Base-by-base conservation (phyloP, 2,888 invertebrate species). In the Schizotus pectinicornis region DNA sequence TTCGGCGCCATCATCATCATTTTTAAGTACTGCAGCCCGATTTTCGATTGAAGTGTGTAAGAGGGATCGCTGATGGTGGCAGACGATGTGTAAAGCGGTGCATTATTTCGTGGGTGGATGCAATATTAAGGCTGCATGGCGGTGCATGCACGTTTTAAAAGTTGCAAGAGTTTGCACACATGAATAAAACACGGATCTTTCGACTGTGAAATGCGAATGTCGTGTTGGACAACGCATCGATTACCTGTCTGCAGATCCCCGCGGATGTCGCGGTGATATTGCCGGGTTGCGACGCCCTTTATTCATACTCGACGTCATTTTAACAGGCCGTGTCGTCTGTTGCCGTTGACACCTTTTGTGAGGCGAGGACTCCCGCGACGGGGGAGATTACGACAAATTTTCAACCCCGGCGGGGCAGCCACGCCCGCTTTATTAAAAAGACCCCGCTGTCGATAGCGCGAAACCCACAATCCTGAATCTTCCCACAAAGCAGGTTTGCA, bases 161-260 rank as follows among this genome's bases (percentile, higher is more conserved):
- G 53, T 56, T 62, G 63, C 62, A 60, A 46, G 60, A 59, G 50
- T 57, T 22, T 55, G 59, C 62, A 45, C 59, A 61, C 39, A 64
- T 63, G 63, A 68, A 69, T 67, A 67, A 70, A 69, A 68, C 64
- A 67, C 54, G 57, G 53, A 61, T 67, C 61, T 55, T 56, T 59
- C 54, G 53, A 45, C 48, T 59, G 62, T 62, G 62, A 66, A 68
- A 69, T 67, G 67, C 67, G 64, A 64, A 59, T 62, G 62, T 60
- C 65, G 47, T 69, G 68, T 70, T 59, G 59, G 62, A 64, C 64
- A 59, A 59, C 38, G 57, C 61, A 68, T 67, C 66, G 67, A 68
- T 70, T 68, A 63, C 58, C 56, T 60, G 63, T 61, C 64, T 56
- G 55, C 60, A 55, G 50, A 55, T 59, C 59, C 59, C 59, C 54